These are phyloP conservation scores for Macaria liturata DNA, from an alignment of 2,888 invertebrate genomes.

Conservation along the genomic window DNA sequence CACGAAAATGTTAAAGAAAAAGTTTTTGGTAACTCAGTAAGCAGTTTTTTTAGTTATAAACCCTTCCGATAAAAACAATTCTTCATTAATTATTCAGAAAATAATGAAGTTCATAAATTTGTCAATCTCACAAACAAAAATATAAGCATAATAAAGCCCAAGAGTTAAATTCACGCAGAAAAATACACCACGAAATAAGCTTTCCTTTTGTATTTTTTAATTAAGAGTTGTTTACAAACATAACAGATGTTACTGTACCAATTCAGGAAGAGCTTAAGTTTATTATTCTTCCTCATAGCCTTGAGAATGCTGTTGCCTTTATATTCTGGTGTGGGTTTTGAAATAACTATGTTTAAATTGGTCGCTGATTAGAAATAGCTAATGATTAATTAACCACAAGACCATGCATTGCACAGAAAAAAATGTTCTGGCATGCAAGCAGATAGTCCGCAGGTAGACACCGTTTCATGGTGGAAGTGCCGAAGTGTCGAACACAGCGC, in stretches of 20 bases:
- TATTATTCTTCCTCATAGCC: conserved; percentile 25
- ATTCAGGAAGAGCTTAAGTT: conserved; percentile 30
- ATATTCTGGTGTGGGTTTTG: conserved; percentile 15
- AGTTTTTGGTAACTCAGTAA: too few relatives aligned
- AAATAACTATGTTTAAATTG: conserved; percentile 18
- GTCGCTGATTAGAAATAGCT: background rate
- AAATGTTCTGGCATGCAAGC: too few relatives aligned
- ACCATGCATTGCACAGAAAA: too few relatives aligned
- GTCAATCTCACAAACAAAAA: background rate
- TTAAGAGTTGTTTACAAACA: conserved; percentile 47
- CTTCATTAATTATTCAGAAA: too few relatives aligned
- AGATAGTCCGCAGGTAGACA: too few relatives aligned
- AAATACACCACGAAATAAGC: conserved; percentile 19
- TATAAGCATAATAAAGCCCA: background rate
- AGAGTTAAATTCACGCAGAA: conserved; percentile 9
- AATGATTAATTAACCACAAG: too few relatives aligned
- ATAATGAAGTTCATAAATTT: too few relatives aligned
- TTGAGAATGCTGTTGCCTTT: conserved; percentile 7
- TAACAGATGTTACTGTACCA: conserved; percentile 39
- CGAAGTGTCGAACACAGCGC: too few relatives aligned
- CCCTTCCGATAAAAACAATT: too few relatives aligned
- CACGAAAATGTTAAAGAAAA: too few relatives aligned
- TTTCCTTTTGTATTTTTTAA: conserved; percentile 42
- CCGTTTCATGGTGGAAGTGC: too few relatives aligned
- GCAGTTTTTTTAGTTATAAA: too few relatives aligned